These are phyloP conservation scores for Podargus strigoides DNA, from an alignment of 2,797 vertebrate species.

Conservation along the genomic window DNA sequence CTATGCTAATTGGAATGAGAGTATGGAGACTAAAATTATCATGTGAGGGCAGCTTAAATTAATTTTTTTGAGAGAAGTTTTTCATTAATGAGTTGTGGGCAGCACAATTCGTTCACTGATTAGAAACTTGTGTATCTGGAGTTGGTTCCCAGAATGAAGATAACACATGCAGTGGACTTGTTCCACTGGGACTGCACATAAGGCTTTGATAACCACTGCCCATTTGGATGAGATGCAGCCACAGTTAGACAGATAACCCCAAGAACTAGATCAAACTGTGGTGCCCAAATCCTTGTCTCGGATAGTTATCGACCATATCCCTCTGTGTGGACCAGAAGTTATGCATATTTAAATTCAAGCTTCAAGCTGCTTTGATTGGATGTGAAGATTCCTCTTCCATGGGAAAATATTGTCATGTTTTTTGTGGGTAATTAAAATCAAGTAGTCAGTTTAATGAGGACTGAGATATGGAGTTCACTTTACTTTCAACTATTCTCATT, in stretches of 20 bases:
- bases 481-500: neutral
- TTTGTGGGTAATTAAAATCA: constrained; percentile 19
- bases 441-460: constrained; percentile 13
- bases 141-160: neutral
- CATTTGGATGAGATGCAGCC: neutral
- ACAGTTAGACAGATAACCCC: neutral
- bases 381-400: neutral
- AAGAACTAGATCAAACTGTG: constrained; percentile 1
- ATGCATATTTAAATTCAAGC: neutral
- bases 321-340: neutral
- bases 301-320: neutral
- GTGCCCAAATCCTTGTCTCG: neutral
- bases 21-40: neutral
- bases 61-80: neutral
- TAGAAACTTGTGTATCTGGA: neutral
- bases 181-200: neutral
- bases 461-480: neutral
- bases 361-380: neutral
- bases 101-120: neutral
- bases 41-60: neutral
- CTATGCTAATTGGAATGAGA: neutral
- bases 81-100: constrained; percentile 16
- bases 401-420: neutral
- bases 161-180: neutral
- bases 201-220: neutral